Percentiles rank a stretch among this genome's conserved stretches.
Conservation (phyloP, 2,113 vertebrate species). For the Pelecanoides urinatrix region DNA sequence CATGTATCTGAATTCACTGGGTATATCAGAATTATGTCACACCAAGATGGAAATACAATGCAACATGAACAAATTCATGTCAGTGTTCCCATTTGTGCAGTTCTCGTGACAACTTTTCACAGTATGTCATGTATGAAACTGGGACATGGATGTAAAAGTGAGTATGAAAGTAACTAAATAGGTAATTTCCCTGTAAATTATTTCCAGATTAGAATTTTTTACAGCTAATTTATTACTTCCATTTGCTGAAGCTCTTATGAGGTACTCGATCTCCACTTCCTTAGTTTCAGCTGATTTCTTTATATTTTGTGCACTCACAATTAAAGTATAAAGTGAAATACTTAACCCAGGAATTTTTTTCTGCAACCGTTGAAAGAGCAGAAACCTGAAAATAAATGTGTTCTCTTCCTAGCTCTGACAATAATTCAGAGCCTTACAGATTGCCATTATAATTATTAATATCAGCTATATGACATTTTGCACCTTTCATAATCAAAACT, state of each 20-base stretch:
- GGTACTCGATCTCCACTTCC: neutral
- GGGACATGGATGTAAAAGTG: neutral
- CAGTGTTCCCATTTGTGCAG: rapidly evolving
- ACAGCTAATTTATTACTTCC: neutral
- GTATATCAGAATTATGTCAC: neutral
- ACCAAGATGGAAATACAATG: neutral
- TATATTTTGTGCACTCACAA: neutral
- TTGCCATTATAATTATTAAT: neutral
- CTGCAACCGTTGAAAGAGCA: neutral
- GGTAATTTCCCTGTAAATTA: neutral
- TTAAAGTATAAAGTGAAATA: neutral
- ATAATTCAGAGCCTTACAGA: neutral
- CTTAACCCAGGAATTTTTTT: neutral
- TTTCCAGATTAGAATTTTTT: neutral
- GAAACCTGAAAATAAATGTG: neutral
- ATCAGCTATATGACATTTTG: neutral
- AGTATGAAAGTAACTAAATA: neutral
- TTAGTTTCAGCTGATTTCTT: neutral
- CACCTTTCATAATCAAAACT: neutral
- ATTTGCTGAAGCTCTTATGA: neutral
- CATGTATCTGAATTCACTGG: neutral
- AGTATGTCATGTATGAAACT: neutral
- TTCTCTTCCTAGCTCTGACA: neutral
- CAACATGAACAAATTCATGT: neutral
- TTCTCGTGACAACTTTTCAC: neutral